A percentile compares a stretch with the other conserved stretches of the same genome.
Conservation (phyloP, 2,888 invertebrate species). For the Lepidochitona cinerea region DNA sequence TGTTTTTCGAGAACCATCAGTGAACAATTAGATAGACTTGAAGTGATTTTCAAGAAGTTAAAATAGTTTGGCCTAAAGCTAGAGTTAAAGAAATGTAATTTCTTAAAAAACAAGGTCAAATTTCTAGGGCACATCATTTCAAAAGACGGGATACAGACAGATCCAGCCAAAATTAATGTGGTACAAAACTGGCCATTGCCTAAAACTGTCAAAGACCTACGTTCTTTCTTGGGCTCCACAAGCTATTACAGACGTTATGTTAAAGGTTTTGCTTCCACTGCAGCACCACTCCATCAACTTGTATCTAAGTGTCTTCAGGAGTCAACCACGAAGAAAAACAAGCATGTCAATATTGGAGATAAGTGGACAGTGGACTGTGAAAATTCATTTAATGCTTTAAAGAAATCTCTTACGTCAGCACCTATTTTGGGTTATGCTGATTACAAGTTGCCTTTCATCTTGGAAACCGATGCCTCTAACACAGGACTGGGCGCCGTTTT, state of each 20-base stretch:
- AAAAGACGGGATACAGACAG: too few species aligned
- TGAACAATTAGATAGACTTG: neutral
- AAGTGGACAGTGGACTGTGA: neutral
- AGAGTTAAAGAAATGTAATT: constrained; percentile 1
- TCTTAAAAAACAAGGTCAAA: neutral
- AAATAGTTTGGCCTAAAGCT: constrained; percentile 7
- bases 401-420: neutral
- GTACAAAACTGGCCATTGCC: neutral
- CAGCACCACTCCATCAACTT: neutral
- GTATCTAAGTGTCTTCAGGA: neutral
- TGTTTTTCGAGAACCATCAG: neutral
- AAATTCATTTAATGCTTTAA: constrained; percentile 1
- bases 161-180: too few species aligned
- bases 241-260: constrained; percentile 8
- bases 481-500: constrained; percentile 7
- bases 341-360: neutral
- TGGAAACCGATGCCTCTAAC: constrained; percentile 5
- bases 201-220: neutral
- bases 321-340: neutral
- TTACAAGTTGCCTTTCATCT: neutral
- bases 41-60: constrained; percentile 2
- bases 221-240: constrained; percentile 2
- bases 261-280: constrained; percentile 1
- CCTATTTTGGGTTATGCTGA: constrained; percentile 5
- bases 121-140: too few species aligned